Evolutionary conservation across 2,113 vertebrate genomes (phyloP), one percentile per base, ranked within the genome.

Genomic region (Conger conger): DNA sequence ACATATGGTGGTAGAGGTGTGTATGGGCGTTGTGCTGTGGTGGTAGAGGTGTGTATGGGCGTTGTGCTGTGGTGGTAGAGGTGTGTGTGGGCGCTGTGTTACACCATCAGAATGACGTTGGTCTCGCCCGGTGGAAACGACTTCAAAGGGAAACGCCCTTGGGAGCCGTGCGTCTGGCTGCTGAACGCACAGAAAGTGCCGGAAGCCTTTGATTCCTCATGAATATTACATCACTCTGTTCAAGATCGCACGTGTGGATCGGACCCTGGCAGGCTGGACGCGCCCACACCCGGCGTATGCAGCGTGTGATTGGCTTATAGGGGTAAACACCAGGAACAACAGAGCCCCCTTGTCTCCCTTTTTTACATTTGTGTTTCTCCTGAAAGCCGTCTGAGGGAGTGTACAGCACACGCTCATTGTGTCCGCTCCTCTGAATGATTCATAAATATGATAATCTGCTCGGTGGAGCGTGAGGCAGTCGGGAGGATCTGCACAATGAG

Each of bases 391-490:
- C 68, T 79, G 9, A 45, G 18, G 20, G 50, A 76, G 3, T 4
- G n/a, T 37, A 16, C 37, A 50, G 42, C 35, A n/a, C 79, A 63
- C 78, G 30, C n/a, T 20, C 3, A 8, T 86, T 30, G 84, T 88
- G 87, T 79, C 80, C 50, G 42, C 84, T 76, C 78, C 82, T 85
- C 50, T 88, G 89, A 91, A 89, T 85, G 63, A 88, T 80, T 87
- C 87, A 91, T 89, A 84, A 87, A 91, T 91, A 93, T 92, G 87
- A 36, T 88, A 89, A 92, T 88, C 88, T n/a, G 57, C 2, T 16
- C 54, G 60, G 37, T 7, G 27, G 68, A 73, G 27, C 68, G 68
- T 33, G 68, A 73, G n/a, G 1, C 0, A 23, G 57, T 36, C 77
- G 15, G 54, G 11, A 42, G 77, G 23, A 76, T 86, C 57, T 68